A percentile compares a stretch with the other conserved stretches of the same genome.
phyloP scores from a whole-genome alignment of 1,140 invertebrate species.

The Thaumetopoea pityocampa region DNA sequence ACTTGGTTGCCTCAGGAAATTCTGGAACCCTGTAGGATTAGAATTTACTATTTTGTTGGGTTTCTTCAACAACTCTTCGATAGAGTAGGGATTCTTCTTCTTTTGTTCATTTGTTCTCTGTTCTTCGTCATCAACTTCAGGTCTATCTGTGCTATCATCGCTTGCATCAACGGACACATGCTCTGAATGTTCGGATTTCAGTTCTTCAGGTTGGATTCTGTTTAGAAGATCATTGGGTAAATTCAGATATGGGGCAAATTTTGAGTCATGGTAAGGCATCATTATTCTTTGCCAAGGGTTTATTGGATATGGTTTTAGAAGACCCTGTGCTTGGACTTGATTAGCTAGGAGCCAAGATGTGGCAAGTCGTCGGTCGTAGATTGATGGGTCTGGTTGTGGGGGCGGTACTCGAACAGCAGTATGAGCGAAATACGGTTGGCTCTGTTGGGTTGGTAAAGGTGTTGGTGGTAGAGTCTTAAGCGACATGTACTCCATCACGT shows the following conservation, averaged over 20 bases:
- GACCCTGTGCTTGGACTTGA: constrained; percentile 62
- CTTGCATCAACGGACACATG: constrained; percentile 76
- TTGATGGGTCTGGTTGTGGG: constrained; percentile 43
- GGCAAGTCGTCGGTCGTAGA: constrained; percentile 75
- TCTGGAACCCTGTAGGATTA: constrained; percentile 47
- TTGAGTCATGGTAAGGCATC: constrained; percentile 69
- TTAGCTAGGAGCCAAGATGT: constrained; percentile 77
- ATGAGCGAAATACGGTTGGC: constrained; percentile 64
- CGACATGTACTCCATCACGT: constrained; percentile 65
- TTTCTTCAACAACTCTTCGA: constrained; percentile 90
- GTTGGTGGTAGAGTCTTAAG: constrained; percentile 49
- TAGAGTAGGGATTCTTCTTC: constrained; percentile 89
- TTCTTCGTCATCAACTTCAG: constrained; percentile 76
- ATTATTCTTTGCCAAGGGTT: constrained; percentile 76
- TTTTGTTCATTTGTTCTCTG: constrained; percentile 62
- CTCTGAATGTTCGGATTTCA: constrained; percentile 65
- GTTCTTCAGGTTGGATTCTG: constrained; percentile 58
- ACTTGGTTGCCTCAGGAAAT: constrained; percentile 63
- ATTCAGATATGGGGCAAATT: constrained; percentile 57
- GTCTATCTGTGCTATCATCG: constrained; percentile 79
- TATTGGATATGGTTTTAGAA: constrained; percentile 64
- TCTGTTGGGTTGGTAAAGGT: constrained; percentile 42
- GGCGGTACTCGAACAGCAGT: constrained; percentile 50
- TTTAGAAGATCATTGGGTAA: constrained; percentile 53
- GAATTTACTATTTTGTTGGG: constrained; percentile 77